Base-by-base conservation (phyloP, 2,113 vertebrate genomes). In the Gymnocephalus cernua region DNA sequence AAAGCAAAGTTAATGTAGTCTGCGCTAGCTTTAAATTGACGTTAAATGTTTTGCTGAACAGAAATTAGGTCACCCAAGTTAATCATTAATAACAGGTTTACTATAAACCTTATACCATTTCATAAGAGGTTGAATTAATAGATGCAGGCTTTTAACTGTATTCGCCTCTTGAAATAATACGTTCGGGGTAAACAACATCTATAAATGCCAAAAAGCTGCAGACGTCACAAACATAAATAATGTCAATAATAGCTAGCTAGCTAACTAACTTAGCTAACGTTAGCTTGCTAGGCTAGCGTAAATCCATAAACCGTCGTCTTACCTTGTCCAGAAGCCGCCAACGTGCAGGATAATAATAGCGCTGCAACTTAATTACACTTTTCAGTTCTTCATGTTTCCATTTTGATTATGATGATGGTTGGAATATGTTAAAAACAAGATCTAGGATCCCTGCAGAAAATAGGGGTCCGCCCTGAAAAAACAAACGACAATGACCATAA, bases 401-500 rank as follows among this genome's bases (percentile, higher is more conserved):
- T 86, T 54, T 63, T 58, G 3, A 16, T 27, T 6, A 5, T 2
- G 1, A 23, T 3, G 14, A 51, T 12, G 4, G 10, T 3, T 2
- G 1, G 5, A 0, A n/a, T 35, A 59, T 47, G 21, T 74, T 6
- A 18, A 67, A 56, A 67, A 57, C 23, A 9, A 59, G 5, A 25
- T 5, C 14, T 12, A 45, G 4, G 3, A 2, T 8, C 67, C 6
- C 68, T 29, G 57, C 56, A 3, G 62, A 21, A 70, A 4, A 50
- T 14, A 27, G 25, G 45, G 29, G 53, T 64, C 78, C 80, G 75
- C 83, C 81, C 69, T 57, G 27, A 57, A 74, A 51, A 81, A 78
- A 87, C 82, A 84, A 91, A 88, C 66, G 70, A 81, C 90, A 64
- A 75, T 74, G 18, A 45, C 93, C 93, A 57, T 50, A 16, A 86